A percentile compares a stretch with the other conserved stretches of the same genome.
Evolutionary conservation across 2,797 vertebrate species (phyloP).

Genomic region (Pseudomugil gertrudae): DNA sequence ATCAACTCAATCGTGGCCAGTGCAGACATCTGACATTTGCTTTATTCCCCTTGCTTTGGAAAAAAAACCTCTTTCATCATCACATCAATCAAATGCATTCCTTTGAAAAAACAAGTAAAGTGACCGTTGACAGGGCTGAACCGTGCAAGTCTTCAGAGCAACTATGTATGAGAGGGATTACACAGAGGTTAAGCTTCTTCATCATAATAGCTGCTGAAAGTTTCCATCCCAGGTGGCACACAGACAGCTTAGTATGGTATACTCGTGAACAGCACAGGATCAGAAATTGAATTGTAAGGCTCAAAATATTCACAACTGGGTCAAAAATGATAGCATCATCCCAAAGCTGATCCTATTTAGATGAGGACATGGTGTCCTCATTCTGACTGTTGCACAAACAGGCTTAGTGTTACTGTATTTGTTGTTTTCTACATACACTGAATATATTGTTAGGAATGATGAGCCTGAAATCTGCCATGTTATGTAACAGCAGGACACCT

Average conservation of each 20-base stretch:
- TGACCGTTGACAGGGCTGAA: slow-evolving; percentile 53
- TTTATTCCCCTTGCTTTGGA: neutral
- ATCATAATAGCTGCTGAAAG: slow-evolving; percentile 70
- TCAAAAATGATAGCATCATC: slow-evolving; percentile 65
- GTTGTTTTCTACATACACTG: slow-evolving; percentile 27
- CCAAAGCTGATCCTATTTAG: slow-evolving; percentile 64
- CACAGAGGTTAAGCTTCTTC: slow-evolving; percentile 70
- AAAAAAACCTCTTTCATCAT: neutral
- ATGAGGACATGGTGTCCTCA: slow-evolving; percentile 55
- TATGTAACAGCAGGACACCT: neutral
- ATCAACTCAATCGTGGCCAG: neutral
- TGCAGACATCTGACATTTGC: neutral
- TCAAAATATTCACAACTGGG: slow-evolving; percentile 53
- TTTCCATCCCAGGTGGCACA: slow-evolving; percentile 75
- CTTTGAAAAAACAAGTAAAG: neutral
- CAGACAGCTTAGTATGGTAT: slow-evolving; percentile 67
- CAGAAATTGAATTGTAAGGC: slow-evolving; percentile 59
- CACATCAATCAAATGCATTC: neutral
- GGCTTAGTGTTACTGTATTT: slow-evolving; percentile 50
- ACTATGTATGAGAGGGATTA: slow-evolving; percentile 68
- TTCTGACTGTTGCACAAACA: slow-evolving; percentile 56
- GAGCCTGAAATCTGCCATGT: slow-evolving; percentile 4
- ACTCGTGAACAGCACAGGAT: slow-evolving; percentile 56
- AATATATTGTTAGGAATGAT: neutral
- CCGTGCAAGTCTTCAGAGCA: slow-evolving; percentile 59